These are phyloP conservation scores for Ectemnius lituratus DNA, from an alignment of 2,888 invertebrate genomes.

Conservation along the genomic window DNA sequence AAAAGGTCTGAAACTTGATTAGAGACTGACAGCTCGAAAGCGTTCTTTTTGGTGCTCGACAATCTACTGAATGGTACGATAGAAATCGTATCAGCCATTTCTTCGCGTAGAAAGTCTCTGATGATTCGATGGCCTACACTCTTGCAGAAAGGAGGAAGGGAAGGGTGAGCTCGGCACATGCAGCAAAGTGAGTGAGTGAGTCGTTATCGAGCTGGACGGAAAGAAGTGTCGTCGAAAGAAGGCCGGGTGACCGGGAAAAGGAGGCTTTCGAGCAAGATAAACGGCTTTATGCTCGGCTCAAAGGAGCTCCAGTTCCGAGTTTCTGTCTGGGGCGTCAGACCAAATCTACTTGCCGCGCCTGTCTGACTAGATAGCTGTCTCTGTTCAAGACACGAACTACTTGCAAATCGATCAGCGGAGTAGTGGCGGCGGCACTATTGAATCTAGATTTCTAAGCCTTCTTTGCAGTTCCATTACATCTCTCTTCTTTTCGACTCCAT, in stretches of 20 bases:
- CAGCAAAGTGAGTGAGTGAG: constrained; percentile 42
- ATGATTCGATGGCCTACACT: not conserved
- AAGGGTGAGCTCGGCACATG: not conserved
- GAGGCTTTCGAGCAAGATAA: constrained; percentile 41
- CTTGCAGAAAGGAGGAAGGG: not conserved
- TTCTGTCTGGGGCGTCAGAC: constrained; percentile 26
- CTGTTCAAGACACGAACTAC: not conserved
- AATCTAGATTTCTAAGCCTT: too few species aligned
- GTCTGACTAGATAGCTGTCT: not conserved
- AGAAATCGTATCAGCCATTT: not conserved
- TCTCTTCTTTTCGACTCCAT: too few species aligned
- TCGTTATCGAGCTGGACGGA: constrained; percentile 47
- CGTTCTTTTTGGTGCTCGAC: too few species aligned
- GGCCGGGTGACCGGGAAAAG: constrained; percentile 28
- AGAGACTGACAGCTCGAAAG: too few species aligned
- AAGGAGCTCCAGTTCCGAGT: constrained; percentile 31
- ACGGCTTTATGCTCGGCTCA: constrained; percentile 43
- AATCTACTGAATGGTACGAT: not conserved
- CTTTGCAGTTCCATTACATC: too few species aligned
- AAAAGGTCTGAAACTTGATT: too few species aligned
- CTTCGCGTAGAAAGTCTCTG: too few species aligned
- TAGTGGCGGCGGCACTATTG: too few species aligned
- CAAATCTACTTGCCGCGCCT: constrained; percentile 26
- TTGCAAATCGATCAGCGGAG: not conserved
- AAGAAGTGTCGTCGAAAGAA: constrained; percentile 39